These are phyloP conservation scores for Empidonax alnorum DNA, from an alignment of 2,113 vertebrate species.

Conservation along the genomic window DNA sequence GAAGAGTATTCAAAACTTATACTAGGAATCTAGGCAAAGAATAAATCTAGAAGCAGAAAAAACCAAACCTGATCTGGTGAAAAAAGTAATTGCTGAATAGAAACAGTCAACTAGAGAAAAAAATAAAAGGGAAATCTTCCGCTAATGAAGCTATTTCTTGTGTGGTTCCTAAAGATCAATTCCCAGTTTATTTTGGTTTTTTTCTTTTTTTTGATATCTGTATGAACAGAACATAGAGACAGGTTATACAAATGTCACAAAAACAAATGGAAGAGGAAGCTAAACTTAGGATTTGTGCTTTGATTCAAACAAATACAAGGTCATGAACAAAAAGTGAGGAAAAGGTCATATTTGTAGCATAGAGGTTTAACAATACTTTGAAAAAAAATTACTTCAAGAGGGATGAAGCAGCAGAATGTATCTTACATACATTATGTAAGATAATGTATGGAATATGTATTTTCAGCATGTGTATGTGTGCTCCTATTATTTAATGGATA, in stretches of 20 bases:
- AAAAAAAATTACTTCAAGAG: neutral
- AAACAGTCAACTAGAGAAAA: neutral
- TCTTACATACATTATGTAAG: too few species aligned
- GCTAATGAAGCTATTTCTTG: neutral
- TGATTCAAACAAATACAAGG: neutral
- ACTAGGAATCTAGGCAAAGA: neutral
- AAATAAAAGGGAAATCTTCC: neutral
- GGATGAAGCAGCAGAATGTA: neutral
- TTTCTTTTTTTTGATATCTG: neutral
- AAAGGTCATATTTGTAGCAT: neutral
- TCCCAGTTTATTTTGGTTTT: neutral
- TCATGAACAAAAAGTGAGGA: neutral
- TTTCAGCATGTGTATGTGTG: neutral
- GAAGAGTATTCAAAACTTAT: neutral
- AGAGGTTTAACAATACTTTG: neutral
- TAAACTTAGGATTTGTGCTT: neutral
- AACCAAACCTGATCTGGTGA: neutral
- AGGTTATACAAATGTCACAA: neutral
- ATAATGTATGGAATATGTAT: neutral
- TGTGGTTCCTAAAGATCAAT: neutral
- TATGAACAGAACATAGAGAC: neutral
- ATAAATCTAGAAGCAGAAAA: neutral
- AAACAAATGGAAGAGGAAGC: neutral
- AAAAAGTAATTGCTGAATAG: neutral
- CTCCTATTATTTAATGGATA: neutral